A percentile compares a stretch with the other conserved stretches of the same genome.
phyloP scores from a whole-genome alignment of 2,797 vertebrate genomes.

The Phalanger gymnotis region DNA sequence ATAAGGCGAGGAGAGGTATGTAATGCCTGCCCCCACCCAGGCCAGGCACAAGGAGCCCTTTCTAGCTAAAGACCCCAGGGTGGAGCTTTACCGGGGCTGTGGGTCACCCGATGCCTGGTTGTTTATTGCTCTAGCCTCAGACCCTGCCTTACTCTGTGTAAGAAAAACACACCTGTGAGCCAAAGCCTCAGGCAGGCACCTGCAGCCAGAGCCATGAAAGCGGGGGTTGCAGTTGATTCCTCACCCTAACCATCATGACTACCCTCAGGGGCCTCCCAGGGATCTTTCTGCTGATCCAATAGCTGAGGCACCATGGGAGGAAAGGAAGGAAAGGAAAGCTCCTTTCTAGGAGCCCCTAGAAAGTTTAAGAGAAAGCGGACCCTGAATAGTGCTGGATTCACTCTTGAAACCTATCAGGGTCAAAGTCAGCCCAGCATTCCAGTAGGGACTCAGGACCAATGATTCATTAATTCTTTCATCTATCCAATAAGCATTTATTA shows the following conservation, averaged over 20 bases:
- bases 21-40: background rate
- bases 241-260: background rate
- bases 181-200: constrained; percentile 52
- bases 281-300: background rate
- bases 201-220: constrained; percentile 48
- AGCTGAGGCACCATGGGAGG: background rate
- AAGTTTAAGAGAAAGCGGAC: background rate
- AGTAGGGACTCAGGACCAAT: background rate
- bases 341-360: background rate
- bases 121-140: constrained; percentile 72
- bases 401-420: background rate
- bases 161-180: constrained; percentile 81
- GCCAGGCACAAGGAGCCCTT: constrained; percentile 82
- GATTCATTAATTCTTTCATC: background rate
- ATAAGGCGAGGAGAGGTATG: constrained; percentile 60
- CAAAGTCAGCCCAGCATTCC: background rate
- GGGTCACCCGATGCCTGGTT: constrained; percentile 62
- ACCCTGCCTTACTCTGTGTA: background rate
- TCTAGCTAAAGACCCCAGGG: constrained; percentile 34
- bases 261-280: background rate
- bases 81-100: constrained; percentile 44
- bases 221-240: background rate
- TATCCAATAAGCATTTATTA: background rate
- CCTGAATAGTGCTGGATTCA: background rate
- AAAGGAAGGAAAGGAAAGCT: too few relatives aligned